Percentiles rank a stretch among this genome's conserved stretches.
These are phyloP conservation scores for Bradypodion pumilum DNA, from an alignment of 2,797 vertebrate genomes.

Conservation along the genomic window DNA sequence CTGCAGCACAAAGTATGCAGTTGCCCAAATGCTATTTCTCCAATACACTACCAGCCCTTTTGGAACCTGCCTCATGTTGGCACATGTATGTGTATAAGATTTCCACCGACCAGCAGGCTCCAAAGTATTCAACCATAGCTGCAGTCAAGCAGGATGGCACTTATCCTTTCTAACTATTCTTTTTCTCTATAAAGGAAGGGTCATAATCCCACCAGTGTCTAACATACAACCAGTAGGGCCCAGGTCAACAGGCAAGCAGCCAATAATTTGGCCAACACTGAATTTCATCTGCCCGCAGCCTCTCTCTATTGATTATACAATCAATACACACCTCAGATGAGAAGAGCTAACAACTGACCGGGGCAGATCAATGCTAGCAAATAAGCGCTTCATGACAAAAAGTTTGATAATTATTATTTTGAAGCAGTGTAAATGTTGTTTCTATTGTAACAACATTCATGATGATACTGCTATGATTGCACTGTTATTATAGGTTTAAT, in stretches of 20 bases:
- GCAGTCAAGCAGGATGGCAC: slow-evolving; percentile 82
- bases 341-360: slow-evolving; percentile 98
- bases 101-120: slow-evolving; percentile 61
- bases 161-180: slow-evolving; percentile 82
- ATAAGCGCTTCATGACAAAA: slow-evolving; percentile 97
- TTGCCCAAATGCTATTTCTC: background rate
- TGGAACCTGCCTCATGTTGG: slow-evolving; percentile 42
- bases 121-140: slow-evolving; percentile 68
- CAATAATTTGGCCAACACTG: slow-evolving; percentile 98
- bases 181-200: slow-evolving; percentile 75
- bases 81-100: slow-evolving; percentile 32
- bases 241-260: slow-evolving; percentile 95
- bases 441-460: slow-evolving; percentile 87
- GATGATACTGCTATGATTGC: slow-evolving; percentile 99
- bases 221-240: slow-evolving; percentile 84
- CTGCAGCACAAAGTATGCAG: background rate
- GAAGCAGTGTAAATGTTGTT: slow-evolving; percentile 88
- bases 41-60: slow-evolving; percentile 1
- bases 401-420: slow-evolving; percentile 97
- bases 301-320: slow-evolving; percentile 96
- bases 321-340: slow-evolving; percentile 98
- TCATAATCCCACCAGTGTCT: slow-evolving; percentile 80
- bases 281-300: slow-evolving; percentile 96
- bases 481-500: slow-evolving; percentile 99
- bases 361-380: slow-evolving; percentile 98